Conservation (phyloP, 2,888 invertebrate genomes). For the Drosophila parthenogenetica region DNA sequence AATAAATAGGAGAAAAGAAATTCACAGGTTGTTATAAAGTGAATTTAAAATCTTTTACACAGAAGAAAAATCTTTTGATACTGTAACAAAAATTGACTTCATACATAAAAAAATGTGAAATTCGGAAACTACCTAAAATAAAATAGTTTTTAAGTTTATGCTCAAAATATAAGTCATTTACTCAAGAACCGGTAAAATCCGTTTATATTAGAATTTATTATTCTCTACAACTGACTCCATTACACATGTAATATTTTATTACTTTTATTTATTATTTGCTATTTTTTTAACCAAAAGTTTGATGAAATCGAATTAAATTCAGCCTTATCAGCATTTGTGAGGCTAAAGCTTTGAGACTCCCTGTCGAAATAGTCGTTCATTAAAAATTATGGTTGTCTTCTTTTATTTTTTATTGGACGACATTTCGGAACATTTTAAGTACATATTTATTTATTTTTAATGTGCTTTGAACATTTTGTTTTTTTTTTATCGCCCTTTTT, state of each 20-base stretch:
- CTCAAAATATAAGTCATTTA: too few relatives aligned
- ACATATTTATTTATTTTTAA: slow-evolving; percentile 53
- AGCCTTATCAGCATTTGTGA: slow-evolving; percentile 10
- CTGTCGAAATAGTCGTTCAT: slow-evolving; percentile 22
- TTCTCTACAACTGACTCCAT: too few relatives aligned
- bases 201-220: too few relatives aligned
- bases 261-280: not conserved
- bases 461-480: slow-evolving; percentile 48
- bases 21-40: too few relatives aligned
- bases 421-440: slow-evolving; percentile 51
- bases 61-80: too few relatives aligned
- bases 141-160: too few relatives aligned
- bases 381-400: slow-evolving; percentile 19
- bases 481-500: slow-evolving; percentile 51
- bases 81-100: too few relatives aligned
- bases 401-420: slow-evolving; percentile 40
- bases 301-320: not conserved
- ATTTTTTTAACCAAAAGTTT: not conserved
- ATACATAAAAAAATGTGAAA: too few relatives aligned
- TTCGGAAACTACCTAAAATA: too few relatives aligned
- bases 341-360: slow-evolving; percentile 15
- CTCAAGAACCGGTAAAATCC: too few relatives aligned
- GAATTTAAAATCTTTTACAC: too few relatives aligned
- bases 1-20: too few relatives aligned
- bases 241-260: not conserved